Evolutionary conservation across 1,140 invertebrate species (phyloP).

Genomic region (Zaprionus nigranus): DNA sequence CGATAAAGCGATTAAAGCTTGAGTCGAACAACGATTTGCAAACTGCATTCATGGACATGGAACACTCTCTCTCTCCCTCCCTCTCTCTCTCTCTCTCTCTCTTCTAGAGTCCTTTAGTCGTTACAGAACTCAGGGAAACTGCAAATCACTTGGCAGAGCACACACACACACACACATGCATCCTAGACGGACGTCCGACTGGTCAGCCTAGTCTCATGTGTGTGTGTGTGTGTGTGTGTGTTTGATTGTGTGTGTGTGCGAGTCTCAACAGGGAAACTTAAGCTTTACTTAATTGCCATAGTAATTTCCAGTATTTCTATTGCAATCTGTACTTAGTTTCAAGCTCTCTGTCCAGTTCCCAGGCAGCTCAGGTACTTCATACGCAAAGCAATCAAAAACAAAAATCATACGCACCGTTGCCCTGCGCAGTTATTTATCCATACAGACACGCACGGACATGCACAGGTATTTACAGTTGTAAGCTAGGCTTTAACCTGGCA

Average conservation of each 20-base stretch:
- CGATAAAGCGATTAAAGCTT: conserved; percentile 10
- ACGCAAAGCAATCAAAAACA: conserved; percentile 29
- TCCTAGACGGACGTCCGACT: neutral
- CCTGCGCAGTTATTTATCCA: conserved; percentile 40
- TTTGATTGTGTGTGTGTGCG: neutral
- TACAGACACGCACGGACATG: conserved; percentile 10
- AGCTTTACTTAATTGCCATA: conserved; percentile 40
- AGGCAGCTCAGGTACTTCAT: conserved; percentile 1
- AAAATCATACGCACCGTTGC: conserved; percentile 62
- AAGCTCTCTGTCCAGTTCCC: neutral
- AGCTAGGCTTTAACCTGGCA: conserved; percentile 29
- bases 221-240: neutral
- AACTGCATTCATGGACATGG: conserved; percentile 11
- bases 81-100: neutral
- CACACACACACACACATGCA: no score
- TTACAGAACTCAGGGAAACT: neutral
- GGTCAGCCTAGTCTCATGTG: neutral
- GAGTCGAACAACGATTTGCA: neutral
- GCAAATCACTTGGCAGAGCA: conserved; percentile 14
- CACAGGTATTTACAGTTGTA: conserved; percentile 27
- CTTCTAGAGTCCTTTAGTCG: neutral
- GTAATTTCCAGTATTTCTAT: conserved; percentile 30
- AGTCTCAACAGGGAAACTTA: neutral
- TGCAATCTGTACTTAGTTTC: conserved; percentile 15
- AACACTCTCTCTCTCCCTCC: no score